These are phyloP conservation scores for Ammodytes marinus DNA, from an alignment of 2,113 vertebrate species.

Conservation along the genomic window DNA sequence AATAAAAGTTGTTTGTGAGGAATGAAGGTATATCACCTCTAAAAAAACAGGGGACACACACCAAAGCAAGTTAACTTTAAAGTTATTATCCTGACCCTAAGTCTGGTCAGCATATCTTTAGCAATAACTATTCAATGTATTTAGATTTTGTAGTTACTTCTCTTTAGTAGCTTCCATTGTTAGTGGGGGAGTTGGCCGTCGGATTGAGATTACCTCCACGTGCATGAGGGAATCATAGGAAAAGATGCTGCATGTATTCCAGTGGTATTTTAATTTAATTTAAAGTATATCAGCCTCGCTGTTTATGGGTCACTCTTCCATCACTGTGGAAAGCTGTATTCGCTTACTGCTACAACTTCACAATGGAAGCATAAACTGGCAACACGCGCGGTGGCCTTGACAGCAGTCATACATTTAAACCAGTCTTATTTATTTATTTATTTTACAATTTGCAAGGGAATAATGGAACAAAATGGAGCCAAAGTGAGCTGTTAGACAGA, in stretches of 20 bases:
- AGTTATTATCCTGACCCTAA: background rate
- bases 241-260: background rate
- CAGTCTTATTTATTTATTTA: background rate
- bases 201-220: background rate
- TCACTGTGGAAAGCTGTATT: background rate
- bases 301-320: background rate
- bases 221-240: background rate
- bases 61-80: background rate
- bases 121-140: background rate
- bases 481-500: background rate
- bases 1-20: conserved; percentile 45
- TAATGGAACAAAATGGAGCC: background rate
- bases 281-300: no score
- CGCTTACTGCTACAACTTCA: background rate
- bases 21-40: conserved; percentile 18
- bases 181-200: background rate
- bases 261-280: background rate
- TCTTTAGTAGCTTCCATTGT: background rate
- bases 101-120: background rate
- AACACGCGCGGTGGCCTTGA: background rate
- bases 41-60: conserved; percentile 2
- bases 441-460: background rate
- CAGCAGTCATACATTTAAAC: background rate
- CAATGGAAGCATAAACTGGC: background rate
- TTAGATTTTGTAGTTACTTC: conserved; percentile 11